Evolutionary conservation across 2,888 invertebrate genomes (phyloP).

Genomic region (Campoletis raptor): DNA sequence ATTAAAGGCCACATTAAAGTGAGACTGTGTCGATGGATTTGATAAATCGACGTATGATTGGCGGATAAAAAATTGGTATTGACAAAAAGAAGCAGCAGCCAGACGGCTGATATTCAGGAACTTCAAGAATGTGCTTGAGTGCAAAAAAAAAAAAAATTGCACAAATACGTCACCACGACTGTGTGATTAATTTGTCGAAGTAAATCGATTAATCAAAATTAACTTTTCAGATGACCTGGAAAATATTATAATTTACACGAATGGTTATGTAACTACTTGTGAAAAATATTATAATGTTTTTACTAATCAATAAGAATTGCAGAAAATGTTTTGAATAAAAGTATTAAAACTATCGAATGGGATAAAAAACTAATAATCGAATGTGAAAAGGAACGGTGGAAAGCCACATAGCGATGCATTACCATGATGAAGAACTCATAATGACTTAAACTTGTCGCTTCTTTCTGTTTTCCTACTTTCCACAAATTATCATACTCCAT

Average conservation of each 20-base stretch:
- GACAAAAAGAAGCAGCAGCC: background rate
- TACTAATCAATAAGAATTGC: background rate
- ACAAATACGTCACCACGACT: background rate
- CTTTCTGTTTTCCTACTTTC: slow-evolving; percentile 8
- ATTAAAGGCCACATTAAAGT: slow-evolving; percentile 2
- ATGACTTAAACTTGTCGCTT: background rate
- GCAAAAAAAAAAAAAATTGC: background rate
- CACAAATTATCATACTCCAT: background rate
- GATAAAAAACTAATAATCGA: slow-evolving; percentile 42
- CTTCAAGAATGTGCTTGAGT: background rate
- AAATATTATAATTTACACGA: background rate
- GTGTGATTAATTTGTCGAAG: background rate
- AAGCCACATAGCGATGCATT: slow-evolving; percentile 57
- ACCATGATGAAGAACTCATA: slow-evolving; percentile 49
- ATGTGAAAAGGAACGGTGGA: slow-evolving; percentile 39
- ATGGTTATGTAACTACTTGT: background rate
- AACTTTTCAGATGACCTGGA: background rate
- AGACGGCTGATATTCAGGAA: background rate
- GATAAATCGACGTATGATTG: background rate
- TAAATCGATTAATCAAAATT: background rate
- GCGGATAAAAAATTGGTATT: slow-evolving; percentile 10
- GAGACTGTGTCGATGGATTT: background rate
- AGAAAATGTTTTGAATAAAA: background rate
- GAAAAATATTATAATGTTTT: background rate
- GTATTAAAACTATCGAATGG: background rate